Evolutionary conservation across 1,140 invertebrate species (phyloP), one percentile per base, ranked within the genome.

Genomic region (Drosophila suzukii): DNA sequence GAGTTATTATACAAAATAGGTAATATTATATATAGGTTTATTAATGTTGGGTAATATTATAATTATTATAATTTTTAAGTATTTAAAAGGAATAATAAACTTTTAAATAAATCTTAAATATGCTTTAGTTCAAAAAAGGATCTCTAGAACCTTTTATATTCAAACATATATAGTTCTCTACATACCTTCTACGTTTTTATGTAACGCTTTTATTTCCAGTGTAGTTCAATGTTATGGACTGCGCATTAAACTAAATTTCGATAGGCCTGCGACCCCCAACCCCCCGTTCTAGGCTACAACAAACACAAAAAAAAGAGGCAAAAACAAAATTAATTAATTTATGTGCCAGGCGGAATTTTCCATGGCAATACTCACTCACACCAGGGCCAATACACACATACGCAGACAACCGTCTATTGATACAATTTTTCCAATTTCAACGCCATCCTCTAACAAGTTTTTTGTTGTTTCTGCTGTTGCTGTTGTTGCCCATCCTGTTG

Each of bases 251-350:
- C 38, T 56, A 78, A 77, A 75, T 75, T 75, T 75, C 65, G 57
- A 77, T 60, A 53, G 15, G 30, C 43, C 41, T 34, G 12, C 46
- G 10, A 8, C 50, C 38, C 51, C 36, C 20, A 27, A 8, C 15
- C 12, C 36, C 36, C 12, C 32, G 0, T 10, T n/a, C 12, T 32
- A 49, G 38, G 44, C n/a, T 36, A 70, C 34, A 71, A 67, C 51
- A 71, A 71, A 57, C 65, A 71, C 50, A 71, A 67, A 70, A 57
- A 67, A 70, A 57, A 66, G 65, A 75, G 55, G 54, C 43, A 81
- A 85, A 85, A 88, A 88, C 78, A 82, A 86, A 88, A 86, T 88
- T 86, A 86, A 86, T 86, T 86, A 86, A 86, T 88, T 88, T 88
- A 88, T 88, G 67, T 88, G 76, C 83, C 57, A 79, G 76, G 43